A percentile compares a stretch with the other conserved stretches of the same genome.
phyloP scores from a whole-genome alignment of 2,113 vertebrate species.

The Lethenteron camtschaticum region DNA sequence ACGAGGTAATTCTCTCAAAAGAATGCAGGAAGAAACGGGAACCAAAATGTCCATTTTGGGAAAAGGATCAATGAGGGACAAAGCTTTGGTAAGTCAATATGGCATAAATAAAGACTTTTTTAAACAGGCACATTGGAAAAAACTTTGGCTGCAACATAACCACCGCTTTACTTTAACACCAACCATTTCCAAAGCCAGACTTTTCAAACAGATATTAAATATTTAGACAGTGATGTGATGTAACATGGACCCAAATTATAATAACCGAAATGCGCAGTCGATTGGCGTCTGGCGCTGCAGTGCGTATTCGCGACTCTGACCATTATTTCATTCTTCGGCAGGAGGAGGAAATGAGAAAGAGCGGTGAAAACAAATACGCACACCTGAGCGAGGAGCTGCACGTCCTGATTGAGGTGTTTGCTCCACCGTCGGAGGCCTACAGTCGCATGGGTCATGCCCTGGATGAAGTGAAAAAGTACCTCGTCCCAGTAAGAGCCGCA shows the following conservation, averaged over 20 bases:
- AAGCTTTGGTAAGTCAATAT: slow-evolving; percentile 51
- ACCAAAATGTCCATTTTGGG: slow-evolving; percentile 99
- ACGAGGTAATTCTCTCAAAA: slow-evolving; percentile 95
- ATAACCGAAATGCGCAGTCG: too few species aligned
- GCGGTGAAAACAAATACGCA: slow-evolving; percentile 76
- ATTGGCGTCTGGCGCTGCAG: too few species aligned
- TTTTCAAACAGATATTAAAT: too few species aligned
- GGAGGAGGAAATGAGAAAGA: slow-evolving; percentile 95
- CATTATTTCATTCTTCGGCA: slow-evolving; percentile 15
- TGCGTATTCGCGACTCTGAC: not conserved
- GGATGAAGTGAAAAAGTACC: slow-evolving; percentile 98
- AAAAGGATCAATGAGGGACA: slow-evolving; percentile 97
- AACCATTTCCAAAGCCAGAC: too few species aligned
- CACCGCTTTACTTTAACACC: too few species aligned
- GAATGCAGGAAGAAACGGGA: slow-evolving; percentile 93
- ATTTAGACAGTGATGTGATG: too few species aligned
- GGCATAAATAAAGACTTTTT: not conserved
- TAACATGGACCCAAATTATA: too few species aligned
- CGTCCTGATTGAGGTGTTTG: slow-evolving; percentile 96
- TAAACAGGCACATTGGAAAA: too few species aligned
- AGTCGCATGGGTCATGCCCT: slow-evolving; percentile 96
- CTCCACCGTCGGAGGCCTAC: slow-evolving; percentile 90
- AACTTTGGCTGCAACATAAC: too few species aligned
- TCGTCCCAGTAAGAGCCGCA: slow-evolving; percentile 67
- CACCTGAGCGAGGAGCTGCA: slow-evolving; percentile 95